A percentile compares a stretch with the other conserved stretches of the same genome.
Evolutionary conservation across 2,113 vertebrate species (phyloP).

Genomic region (Rhynchopsitta pachyrhyncha): DNA sequence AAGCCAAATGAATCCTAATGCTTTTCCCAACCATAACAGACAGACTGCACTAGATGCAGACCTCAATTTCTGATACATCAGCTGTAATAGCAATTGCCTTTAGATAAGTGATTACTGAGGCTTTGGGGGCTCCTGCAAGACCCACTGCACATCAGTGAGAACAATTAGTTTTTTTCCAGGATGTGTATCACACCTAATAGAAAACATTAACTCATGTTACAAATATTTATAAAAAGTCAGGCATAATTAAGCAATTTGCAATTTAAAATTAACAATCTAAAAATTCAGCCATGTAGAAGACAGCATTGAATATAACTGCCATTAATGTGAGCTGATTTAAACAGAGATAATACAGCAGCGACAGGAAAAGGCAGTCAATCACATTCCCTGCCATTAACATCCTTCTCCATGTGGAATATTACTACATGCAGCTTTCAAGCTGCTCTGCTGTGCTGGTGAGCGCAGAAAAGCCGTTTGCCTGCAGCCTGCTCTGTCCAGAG

Average conservation of each 20-base stretch:
- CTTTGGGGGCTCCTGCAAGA: neutral
- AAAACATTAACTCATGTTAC: neutral
- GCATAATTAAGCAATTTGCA: neutral
- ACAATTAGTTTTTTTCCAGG: neutral
- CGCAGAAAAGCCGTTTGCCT: neutral
- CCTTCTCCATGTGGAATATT: neutral
- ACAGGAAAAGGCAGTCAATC: constrained; percentile 11
- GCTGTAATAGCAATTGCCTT: neutral
- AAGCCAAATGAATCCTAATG: constrained; percentile 2
- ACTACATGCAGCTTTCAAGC: neutral
- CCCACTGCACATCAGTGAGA: neutral
- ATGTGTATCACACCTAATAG: neutral
- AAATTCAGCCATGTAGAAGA: neutral
- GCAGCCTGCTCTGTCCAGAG: neutral
- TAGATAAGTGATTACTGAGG: neutral
- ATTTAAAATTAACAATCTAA: constrained; percentile 39
- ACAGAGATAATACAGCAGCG: neutral
- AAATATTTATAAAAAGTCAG: constrained; percentile 53
- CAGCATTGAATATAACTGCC: neutral
- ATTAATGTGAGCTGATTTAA: constrained; percentile 14
- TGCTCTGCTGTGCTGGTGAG: neutral
- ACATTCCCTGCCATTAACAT: neutral
- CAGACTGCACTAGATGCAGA: neutral
- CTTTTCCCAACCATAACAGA: neutral
- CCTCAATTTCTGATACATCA: neutral